Evolutionary conservation across 2,888 invertebrate genomes (phyloP).

Genomic region (Galerucella pusilla): DNA sequence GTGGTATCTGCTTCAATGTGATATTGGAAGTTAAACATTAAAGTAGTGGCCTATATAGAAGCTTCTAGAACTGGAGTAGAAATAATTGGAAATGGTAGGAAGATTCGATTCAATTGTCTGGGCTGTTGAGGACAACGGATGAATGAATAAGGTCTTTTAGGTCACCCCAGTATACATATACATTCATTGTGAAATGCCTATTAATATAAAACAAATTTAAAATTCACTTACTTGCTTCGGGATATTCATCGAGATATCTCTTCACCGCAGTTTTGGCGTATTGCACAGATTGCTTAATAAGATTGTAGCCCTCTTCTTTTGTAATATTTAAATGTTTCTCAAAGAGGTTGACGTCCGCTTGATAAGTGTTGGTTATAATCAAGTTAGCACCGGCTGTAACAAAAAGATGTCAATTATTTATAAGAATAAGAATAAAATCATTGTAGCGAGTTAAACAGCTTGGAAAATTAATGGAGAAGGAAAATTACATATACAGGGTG

Average conservation of each 20-base stretch:
- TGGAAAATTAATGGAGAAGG: too few relatives aligned
- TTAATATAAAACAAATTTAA: not conserved
- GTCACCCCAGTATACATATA: too few relatives aligned
- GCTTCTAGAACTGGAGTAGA: too few relatives aligned
- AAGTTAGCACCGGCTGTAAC: constrained; percentile 84
- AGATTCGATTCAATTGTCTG: too few relatives aligned
- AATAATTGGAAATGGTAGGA: too few relatives aligned
- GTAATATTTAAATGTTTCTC: constrained; percentile 77
- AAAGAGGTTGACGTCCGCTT: constrained; percentile 84
- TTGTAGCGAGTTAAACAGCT: not conserved
- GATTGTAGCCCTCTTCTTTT: constrained; percentile 74
- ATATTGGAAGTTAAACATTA: too few relatives aligned
- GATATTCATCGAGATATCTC: constrained; percentile 68
- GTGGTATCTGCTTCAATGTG: too few relatives aligned
- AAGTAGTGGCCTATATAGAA: too few relatives aligned
- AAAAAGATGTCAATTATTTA: constrained; percentile 5
- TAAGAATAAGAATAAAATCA: not conserved
- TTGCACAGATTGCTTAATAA: constrained; percentile 80
- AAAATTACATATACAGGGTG: too few relatives aligned
- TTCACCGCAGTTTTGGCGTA: constrained; percentile 79
- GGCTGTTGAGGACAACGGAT: too few relatives aligned
- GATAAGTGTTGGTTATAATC: constrained; percentile 90
- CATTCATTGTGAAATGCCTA: too few relatives aligned
- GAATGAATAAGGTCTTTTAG: too few relatives aligned
- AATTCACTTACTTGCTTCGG: constrained; percentile 52